Percentiles rank a stretch among this genome's conserved stretches.
Conservation (phyloP, 2,113 vertebrate species). For the Indicator indicator region DNA sequence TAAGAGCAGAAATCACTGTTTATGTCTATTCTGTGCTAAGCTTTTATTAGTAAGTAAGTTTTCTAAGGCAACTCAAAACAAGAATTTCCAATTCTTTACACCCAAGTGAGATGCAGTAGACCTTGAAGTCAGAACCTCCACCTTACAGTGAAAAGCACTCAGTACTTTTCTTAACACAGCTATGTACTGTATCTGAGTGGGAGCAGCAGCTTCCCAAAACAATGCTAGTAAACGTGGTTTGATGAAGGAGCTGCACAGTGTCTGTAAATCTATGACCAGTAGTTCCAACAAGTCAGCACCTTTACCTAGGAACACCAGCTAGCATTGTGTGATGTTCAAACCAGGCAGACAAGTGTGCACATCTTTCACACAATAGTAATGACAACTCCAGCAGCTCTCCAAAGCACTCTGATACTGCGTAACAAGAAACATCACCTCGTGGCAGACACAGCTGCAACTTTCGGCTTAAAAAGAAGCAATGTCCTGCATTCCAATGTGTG, state of each 20-base stretch:
- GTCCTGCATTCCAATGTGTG: neutral
- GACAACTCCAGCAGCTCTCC: neutral
- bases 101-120: neutral
- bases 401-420: neutral
- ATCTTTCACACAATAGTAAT: neutral
- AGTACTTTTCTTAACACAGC: neutral
- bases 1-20: neutral
- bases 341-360: neutral
- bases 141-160: neutral
- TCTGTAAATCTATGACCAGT: neutral
- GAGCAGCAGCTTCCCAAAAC: neutral
- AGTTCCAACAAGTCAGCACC: neutral
- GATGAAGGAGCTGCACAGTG: neutral
- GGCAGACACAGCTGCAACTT: neutral
- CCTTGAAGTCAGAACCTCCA: neutral
- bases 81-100: neutral
- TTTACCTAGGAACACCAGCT: neutral
- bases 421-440: neutral
- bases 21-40: neutral
- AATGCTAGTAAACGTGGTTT: neutral
- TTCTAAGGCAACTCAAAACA: conserved; percentile 24
- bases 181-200: neutral
- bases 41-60: neutral
- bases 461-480: neutral
- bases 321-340: neutral